Percentiles rank a stretch among this genome's conserved stretches.
Conservation (phyloP, 64 coral and sea anemone species). For the Platygyra sinensis region DNA sequence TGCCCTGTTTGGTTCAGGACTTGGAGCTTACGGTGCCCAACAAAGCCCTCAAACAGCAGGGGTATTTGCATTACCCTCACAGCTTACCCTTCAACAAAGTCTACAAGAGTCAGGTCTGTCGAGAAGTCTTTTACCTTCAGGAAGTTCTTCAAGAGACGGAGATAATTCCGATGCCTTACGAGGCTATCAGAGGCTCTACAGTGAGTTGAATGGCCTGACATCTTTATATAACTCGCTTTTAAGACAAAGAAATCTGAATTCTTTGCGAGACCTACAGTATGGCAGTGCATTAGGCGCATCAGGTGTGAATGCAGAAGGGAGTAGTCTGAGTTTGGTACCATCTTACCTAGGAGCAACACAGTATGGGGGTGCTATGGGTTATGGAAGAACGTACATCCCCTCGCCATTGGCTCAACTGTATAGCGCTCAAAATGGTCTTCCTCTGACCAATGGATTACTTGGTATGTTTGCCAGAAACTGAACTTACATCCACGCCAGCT, state of each 20-base stretch:
- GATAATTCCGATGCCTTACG: slow-evolving; percentile 14
- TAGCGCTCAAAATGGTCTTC: background rate
- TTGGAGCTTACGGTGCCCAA: background rate
- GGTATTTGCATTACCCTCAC: background rate
- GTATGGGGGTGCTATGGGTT: background rate
- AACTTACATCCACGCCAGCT: background rate
- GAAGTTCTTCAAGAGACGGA: background rate
- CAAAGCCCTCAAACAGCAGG: background rate
- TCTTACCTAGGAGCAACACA: slow-evolving; percentile 25
- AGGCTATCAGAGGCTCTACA: slow-evolving; percentile 24
- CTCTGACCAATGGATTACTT: background rate
- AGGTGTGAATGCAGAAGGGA: background rate
- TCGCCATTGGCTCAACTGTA: slow-evolving; percentile 22
- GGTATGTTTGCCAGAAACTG: slow-evolving; percentile 7
- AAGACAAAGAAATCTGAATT: slow-evolving; percentile 32
- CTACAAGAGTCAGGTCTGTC: slow-evolving; percentile 22
- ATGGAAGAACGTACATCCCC: slow-evolving; percentile 7
- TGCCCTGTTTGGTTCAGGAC: slow-evolving; percentile 12
- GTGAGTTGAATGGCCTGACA: slow-evolving; percentile 6
- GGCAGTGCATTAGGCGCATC: background rate
- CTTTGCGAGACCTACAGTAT: background rate
- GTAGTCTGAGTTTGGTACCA: slow-evolving; percentile 28
- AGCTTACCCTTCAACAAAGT: background rate
- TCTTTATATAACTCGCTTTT: slow-evolving; percentile 54
- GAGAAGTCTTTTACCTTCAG: slow-evolving; percentile 26